Evolutionary conservation across 1,140 invertebrate species (phyloP), one percentile per base, ranked within the genome.

Genomic region (Zaprionus lachaisei): DNA sequence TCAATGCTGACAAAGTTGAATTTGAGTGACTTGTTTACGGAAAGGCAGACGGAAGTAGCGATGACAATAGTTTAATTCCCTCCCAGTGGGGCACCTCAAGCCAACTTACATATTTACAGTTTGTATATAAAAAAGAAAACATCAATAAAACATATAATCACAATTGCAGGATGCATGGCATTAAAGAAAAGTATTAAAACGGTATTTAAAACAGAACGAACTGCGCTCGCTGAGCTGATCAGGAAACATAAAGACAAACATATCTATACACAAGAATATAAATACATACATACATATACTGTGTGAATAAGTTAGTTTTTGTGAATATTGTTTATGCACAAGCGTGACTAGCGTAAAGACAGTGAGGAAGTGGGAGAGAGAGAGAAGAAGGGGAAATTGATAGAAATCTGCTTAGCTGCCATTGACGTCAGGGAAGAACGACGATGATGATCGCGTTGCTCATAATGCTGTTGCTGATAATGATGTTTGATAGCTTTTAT

Each of bases 301-400:
- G 41, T 37, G 14, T 20, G 7, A 14, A 47, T 47, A 47, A 47
- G n/a, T 51, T 20, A 51, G 47, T 51, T 51, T 20, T 24, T 2
- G 17, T 2, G 47, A 20, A 49, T 49, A 49, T 51, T 51, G 47
- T 51, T 51, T 51, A 51, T 49, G 47, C 15, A 41, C 38, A 41
- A 41, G 7, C 38, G 38, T n/a, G 15, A 41, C 38, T 41, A 15
- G 15, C 12, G 38, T 5, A 15, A 41, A n/a, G 3, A 41, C 5
- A 5, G 38, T n/a, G 2, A n/a, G 4, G 14, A n/a, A 41, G 12
- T 14, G 9, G 47, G 44, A 12, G 5, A 9, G 9, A n/a, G 14
- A 6, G 6, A 22, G 20, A 17, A 12, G 11, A 2, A 24, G n/a
- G 9, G 20, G 4, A 5, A 17, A 47, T 14, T 47, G 6, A 51